Percentiles rank a stretch among this genome's conserved stretches.
These are phyloP conservation scores for Matsumyia berberina DNA, from an alignment of 2,888 invertebrate species.

Conservation along the genomic window DNA sequence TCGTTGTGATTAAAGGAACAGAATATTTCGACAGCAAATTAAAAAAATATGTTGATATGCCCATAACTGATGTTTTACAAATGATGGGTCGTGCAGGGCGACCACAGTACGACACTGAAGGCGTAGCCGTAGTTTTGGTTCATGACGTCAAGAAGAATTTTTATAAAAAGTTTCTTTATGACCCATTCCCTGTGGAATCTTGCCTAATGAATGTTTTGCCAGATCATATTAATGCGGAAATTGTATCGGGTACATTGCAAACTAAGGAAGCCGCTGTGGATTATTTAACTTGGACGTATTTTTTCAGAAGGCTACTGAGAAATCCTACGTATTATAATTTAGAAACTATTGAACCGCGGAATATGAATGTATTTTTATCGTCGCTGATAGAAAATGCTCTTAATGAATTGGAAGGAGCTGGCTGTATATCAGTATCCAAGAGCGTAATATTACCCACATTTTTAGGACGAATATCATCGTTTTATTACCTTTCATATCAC, in stretches of 20 bases:
- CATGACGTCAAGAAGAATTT: constrained; percentile 99
- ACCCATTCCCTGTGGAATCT: constrained; percentile 99
- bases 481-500: constrained; percentile 97
- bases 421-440: constrained; percentile 91
- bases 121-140: constrained; percentile 93
- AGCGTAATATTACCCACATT: constrained; percentile 86
- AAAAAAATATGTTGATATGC: constrained; percentile 99
- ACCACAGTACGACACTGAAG: constrained; percentile 98
- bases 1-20: constrained; percentile 99
- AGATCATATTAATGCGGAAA: constrained; percentile 99
- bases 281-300: constrained; percentile 99
- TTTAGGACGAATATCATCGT: constrained; percentile 97
- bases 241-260: constrained; percentile 97
- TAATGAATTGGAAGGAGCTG: constrained; percentile 89
- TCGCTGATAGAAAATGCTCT: constrained; percentile 92
- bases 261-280: constrained; percentile 96
- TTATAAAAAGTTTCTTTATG: constrained; percentile 99
- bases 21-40: constrained; percentile 99
- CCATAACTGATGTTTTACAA: constrained; percentile 99
- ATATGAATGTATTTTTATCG: constrained; percentile 91
- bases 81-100: constrained; percentile 99
- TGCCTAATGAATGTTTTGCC: constrained; percentile 95
- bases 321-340: constrained; percentile 97
- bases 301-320: constrained; percentile 95
- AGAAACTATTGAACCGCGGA: constrained; percentile 88